Evolutionary conservation across 2,113 vertebrate species (phyloP).

Genomic region (Nannobrachium achirus): DNA sequence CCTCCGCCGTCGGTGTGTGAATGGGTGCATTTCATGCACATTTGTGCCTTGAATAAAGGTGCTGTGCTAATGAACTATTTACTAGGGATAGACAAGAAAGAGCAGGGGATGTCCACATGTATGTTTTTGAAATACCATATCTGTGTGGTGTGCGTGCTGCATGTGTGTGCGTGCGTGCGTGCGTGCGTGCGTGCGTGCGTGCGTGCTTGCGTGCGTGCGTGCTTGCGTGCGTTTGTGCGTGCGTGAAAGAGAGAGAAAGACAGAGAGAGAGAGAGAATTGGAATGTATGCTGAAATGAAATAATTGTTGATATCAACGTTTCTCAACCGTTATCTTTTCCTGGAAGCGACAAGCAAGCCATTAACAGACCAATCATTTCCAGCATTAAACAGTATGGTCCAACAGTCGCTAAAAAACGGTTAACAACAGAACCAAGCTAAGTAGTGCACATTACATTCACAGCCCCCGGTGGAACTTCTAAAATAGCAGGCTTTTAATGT

Average conservation of each 20-base stretch:
- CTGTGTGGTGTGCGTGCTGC: no score
- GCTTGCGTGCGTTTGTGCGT: no score
- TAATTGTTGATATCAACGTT: background rate
- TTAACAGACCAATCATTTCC: background rate
- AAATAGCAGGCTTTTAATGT: conserved; percentile 30
- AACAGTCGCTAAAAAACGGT: background rate
- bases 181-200: no score
- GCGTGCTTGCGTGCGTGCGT: no score
- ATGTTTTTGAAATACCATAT: no score
- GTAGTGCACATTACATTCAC: conserved; percentile 34
- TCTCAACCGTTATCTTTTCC: background rate
- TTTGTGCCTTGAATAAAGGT: no score
- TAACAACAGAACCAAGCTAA: conserved; percentile 12
- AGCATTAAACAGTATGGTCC: background rate
- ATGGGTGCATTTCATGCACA: no score
- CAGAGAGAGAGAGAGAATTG: conserved; percentile 6
- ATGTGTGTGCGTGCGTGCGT: no score
- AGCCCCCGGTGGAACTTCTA: conserved; percentile 42
- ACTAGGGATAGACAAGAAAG: no score
- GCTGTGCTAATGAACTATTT: no score
- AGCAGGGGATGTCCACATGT: no score
- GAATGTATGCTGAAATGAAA: conserved; percentile 13
- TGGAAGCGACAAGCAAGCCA: background rate
- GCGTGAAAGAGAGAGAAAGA: background rate
- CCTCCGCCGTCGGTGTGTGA: no score